phyloP scores from a whole-genome alignment of 2,797 vertebrate genomes.

The Helicolenus hilgendorfi region DNA sequence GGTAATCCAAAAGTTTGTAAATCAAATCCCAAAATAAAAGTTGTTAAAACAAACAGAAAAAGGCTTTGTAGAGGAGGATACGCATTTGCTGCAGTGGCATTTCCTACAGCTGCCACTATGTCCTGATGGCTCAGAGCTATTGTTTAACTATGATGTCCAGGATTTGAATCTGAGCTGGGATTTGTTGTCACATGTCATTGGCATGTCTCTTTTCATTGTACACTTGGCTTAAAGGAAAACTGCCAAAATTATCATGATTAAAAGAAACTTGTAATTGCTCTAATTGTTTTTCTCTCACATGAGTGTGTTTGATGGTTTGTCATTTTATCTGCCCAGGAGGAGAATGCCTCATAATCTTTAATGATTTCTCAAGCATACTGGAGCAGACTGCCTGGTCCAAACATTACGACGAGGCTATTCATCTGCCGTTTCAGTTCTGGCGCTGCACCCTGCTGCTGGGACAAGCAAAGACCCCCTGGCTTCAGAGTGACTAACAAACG shows the following conservation, averaged over 20 bases:
- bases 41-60: not conserved
- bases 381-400: slow-evolving; percentile 49
- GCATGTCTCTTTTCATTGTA: not conserved
- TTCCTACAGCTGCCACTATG: not conserved
- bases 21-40: not conserved
- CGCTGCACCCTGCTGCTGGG: slow-evolving; percentile 36
- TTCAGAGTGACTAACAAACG: slow-evolving; percentile 45
- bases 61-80: not conserved
- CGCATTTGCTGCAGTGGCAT: not conserved
- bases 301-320: slow-evolving; percentile 37
- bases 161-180: not conserved
- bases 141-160: not conserved
- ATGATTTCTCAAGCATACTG: slow-evolving; percentile 55
- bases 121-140: not conserved
- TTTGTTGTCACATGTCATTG: not conserved
- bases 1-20: not conserved
- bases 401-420: slow-evolving; percentile 44
- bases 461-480: slow-evolving; percentile 19
- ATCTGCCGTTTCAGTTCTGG: slow-evolving; percentile 39
- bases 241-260: not conserved
- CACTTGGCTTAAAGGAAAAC: not conserved
- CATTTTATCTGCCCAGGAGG: slow-evolving; percentile 44
- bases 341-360: slow-evolving; percentile 31
- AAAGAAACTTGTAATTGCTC: not conserved
- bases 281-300: slow-evolving; percentile 17